Evolutionary conservation across 2,797 vertebrate species (phyloP).

Genomic region (Muscicapa striata): DNA sequence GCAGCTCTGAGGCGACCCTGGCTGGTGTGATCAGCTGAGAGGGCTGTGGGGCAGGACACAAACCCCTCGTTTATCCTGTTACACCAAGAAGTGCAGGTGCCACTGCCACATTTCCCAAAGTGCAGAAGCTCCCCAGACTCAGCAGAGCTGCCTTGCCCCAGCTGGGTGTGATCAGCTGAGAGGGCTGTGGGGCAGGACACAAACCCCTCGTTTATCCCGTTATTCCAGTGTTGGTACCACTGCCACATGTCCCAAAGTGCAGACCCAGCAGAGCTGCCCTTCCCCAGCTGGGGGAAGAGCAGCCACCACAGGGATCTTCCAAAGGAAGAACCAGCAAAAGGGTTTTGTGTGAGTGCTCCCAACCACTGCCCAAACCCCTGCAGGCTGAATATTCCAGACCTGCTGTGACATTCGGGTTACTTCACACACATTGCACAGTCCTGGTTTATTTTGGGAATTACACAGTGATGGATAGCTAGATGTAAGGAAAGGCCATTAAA

Average conservation of each 20-base stretch:
- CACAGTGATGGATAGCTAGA: slow-evolving; percentile 15
- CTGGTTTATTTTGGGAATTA: slow-evolving; percentile 50
- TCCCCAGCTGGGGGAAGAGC: not conserved
- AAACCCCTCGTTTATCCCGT: accelerated
- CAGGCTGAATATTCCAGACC: not conserved
- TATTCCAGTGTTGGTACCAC: accelerated
- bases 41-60: not conserved
- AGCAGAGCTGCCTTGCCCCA: too few species aligned
- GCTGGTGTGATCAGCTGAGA: not conserved
- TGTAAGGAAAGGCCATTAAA: slow-evolving; percentile 52
- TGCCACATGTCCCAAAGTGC: not conserved
- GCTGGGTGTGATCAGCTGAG: not conserved
- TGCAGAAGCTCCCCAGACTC: not conserved
- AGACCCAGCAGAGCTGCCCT: not conserved
- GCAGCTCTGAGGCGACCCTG: not conserved
- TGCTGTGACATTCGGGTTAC: not conserved
- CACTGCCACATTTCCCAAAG: not conserved
- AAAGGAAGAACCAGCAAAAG: not conserved
- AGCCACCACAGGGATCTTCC: not conserved
- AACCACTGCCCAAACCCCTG: not conserved
- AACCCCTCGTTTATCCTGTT: accelerated
- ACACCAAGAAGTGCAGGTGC: accelerated
- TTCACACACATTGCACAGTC: not conserved
- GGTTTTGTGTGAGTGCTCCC: not conserved
- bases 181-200: not conserved